phyloP scores from a whole-genome alignment of 2,113 vertebrate species.

The Pelusios castaneus region DNA sequence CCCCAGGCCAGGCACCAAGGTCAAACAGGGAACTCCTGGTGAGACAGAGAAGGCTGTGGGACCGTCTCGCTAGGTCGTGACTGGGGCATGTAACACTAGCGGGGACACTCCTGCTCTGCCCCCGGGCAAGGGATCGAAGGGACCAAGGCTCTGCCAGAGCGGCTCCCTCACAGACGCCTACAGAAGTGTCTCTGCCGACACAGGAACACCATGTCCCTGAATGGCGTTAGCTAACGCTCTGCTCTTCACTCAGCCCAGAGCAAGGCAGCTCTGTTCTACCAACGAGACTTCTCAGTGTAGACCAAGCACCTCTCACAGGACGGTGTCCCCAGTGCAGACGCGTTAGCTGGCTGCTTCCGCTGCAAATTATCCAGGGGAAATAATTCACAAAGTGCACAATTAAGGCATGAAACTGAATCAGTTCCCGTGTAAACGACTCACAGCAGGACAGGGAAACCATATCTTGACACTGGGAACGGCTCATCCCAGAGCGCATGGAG shows the following conservation, averaged over 20 bases:
- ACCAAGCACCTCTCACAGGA: not conserved
- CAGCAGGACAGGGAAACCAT: not conserved
- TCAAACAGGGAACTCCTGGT: not conserved
- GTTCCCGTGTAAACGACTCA: not conserved
- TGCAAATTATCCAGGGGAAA: slow-evolving; percentile 30
- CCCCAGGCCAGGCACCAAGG: not conserved
- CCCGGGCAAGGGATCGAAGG: too few species aligned
- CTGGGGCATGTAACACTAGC: not conserved
- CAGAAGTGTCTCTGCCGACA: not conserved
- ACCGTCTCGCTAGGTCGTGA: rapidly evolving
- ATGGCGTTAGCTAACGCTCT: too few species aligned
- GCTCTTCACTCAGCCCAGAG: not conserved
- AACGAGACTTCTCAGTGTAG: not conserved
- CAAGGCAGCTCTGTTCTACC: not conserved
- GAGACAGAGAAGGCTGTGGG: not conserved
- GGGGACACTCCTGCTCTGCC: not conserved
- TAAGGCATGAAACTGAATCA: slow-evolving; percentile 35
- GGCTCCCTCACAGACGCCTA: not conserved
- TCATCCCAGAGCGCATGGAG: not conserved
- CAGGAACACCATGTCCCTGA: too few species aligned
- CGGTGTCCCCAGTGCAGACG: not conserved
- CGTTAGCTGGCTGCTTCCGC: slow-evolving; percentile 5
- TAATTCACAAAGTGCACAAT: slow-evolving; percentile 41
- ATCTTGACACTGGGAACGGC: not conserved
- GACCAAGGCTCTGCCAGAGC: not conserved